These are phyloP conservation scores for Scaptomyza caliginosa DNA, from an alignment of 2,888 invertebrate genomes.

Conservation along the genomic window DNA sequence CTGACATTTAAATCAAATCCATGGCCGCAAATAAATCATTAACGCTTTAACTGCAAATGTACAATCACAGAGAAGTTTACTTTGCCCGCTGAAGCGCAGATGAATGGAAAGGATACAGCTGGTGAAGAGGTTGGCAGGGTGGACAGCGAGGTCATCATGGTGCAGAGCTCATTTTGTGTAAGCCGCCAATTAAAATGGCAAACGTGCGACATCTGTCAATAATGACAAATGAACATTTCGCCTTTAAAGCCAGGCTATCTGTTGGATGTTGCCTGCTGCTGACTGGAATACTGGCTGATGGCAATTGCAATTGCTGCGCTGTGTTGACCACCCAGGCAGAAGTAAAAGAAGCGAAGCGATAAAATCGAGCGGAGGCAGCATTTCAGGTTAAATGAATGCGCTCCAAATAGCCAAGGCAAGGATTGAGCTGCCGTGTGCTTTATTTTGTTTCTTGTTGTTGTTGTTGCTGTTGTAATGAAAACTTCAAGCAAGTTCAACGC, in stretches of 20 bases:
- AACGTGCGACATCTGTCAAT: slow-evolving; percentile 76
- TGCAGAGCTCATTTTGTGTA: slow-evolving; percentile 68
- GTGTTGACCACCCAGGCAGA: slow-evolving; percentile 25
- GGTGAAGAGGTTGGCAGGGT: slow-evolving; percentile 1
- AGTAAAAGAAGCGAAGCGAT: slow-evolving; percentile 34
- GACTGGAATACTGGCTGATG: slow-evolving; percentile 27
- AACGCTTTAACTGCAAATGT: slow-evolving; percentile 69
- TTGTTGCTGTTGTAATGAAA: not conserved
- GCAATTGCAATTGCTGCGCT: slow-evolving; percentile 44
- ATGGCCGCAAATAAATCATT: slow-evolving; percentile 72
- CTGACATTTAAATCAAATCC: slow-evolving; percentile 68
- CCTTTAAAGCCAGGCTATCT: slow-evolving; percentile 48
- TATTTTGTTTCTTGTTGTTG: not conserved
- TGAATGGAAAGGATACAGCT: slow-evolving; percentile 18
- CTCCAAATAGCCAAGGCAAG: slow-evolving; percentile 37
- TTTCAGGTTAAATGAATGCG: slow-evolving; percentile 28
- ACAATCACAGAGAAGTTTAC: slow-evolving; percentile 64
- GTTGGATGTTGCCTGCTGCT: slow-evolving; percentile 14
- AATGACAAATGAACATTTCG: slow-evolving; percentile 79
- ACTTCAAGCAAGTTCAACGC: not conserved
- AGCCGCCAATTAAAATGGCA: slow-evolving; percentile 80
- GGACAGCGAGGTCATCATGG: slow-evolving; percentile 37
- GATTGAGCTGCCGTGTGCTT: not conserved
- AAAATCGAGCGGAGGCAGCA: slow-evolving; percentile 28
- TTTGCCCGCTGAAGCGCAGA: slow-evolving; percentile 40